Evolutionary conservation across 2,113 vertebrate genomes (phyloP).

Genomic region (Gymnobelideus leadbeateri): DNA sequence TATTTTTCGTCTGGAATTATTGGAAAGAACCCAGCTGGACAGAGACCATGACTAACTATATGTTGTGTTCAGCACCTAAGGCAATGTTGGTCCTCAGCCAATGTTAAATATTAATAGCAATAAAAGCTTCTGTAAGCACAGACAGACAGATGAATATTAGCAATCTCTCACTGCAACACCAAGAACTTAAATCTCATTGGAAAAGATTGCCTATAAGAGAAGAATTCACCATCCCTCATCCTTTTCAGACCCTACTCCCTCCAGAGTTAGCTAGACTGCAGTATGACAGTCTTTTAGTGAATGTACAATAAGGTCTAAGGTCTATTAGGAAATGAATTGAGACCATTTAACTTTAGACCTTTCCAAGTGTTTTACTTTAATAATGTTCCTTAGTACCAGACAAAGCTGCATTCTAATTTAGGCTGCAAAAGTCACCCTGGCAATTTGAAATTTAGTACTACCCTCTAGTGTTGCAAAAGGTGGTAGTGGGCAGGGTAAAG

Average conservation of each 20-base stretch:
- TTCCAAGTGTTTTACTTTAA: conserved; percentile 15
- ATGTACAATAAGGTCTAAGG: conserved; percentile 30
- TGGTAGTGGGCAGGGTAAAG: not conserved
- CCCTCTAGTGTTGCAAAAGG: not conserved
- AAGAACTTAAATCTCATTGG: conserved; percentile 5
- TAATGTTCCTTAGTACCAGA: conserved; percentile 37
- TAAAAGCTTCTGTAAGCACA: conserved; percentile 78
- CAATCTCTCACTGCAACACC: conserved; percentile 58
- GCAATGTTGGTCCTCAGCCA: conserved; percentile 70
- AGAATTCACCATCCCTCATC: not conserved
- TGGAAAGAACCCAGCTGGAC: conserved; percentile 72
- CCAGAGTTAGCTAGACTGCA: not conserved
- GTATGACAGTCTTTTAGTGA: conserved; percentile 21
- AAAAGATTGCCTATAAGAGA: conserved; percentile 36
- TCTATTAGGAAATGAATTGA: conserved; percentile 52
- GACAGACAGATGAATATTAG: conserved; percentile 16
- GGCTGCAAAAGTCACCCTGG: not conserved
- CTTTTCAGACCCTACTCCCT: not conserved
- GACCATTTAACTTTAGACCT: not conserved
- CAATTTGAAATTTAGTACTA: conserved; percentile 20
- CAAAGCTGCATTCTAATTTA: not conserved
- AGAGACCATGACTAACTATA: conserved; percentile 61
- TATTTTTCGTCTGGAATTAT: conserved; percentile 47
- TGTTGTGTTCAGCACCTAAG: conserved; percentile 63
- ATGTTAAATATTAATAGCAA: conserved; percentile 80